phyloP scores from a whole-genome alignment of 37 sponge, comb jelly and placozoan genomes.

The Bolinopsis microptera region DNA sequence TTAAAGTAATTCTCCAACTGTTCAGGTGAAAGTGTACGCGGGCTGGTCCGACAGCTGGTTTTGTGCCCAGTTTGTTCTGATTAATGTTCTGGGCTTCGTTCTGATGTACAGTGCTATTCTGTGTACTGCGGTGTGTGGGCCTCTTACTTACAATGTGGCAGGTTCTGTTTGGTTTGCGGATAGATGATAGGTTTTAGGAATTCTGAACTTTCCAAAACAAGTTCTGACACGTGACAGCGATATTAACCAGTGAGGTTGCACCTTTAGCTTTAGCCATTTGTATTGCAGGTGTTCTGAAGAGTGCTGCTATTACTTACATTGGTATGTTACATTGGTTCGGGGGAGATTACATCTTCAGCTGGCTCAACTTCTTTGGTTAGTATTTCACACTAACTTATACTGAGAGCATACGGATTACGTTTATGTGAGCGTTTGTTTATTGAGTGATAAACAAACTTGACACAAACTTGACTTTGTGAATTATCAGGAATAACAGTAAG shows the following conservation, averaged over 20 bases:
- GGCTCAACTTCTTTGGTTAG: conserved; percentile 44
- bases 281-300: conserved; percentile 43
- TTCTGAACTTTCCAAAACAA: too few species aligned
- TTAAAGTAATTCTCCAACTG: too few species aligned
- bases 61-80: conserved; percentile 34
- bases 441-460: too few species aligned
- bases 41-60: conserved; percentile 15
- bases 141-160: conserved; percentile 46
- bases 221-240: too few species aligned
- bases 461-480: too few species aligned
- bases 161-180: too few species aligned
- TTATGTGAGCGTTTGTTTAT: too few species aligned
- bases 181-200: too few species aligned
- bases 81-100: background rate
- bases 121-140: conserved; percentile 29
- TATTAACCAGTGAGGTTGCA: too few species aligned
- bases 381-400: too few species aligned
- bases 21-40: background rate
- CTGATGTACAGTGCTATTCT: conserved; percentile 32
- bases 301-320: conserved; percentile 25
- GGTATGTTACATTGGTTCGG: conserved; percentile 57
- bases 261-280: too few species aligned
- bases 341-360: conserved; percentile 65
- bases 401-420: too few species aligned
- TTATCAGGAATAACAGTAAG: conserved; percentile 49